Conservation (phyloP, 2,113 vertebrate genomes). For the Opisthocomus hoazin region DNA sequence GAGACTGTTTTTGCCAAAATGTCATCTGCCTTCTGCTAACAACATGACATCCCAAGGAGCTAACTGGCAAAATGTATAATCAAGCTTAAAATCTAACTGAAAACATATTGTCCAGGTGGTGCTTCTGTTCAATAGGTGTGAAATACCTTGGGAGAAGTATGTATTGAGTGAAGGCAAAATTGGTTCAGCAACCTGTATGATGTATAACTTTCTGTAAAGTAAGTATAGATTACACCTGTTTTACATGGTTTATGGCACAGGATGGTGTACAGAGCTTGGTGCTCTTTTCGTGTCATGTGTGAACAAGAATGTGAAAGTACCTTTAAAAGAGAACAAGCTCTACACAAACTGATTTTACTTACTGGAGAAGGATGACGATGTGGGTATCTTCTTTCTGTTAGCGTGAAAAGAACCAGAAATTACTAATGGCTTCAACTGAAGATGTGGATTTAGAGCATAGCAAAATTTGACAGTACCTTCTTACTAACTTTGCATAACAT, state of each 20-base stretch:
- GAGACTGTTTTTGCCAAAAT: not conserved
- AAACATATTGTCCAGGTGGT: not conserved
- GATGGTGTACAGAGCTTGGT: not conserved
- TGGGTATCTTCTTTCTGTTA: not conserved
- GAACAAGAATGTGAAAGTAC: too few species aligned
- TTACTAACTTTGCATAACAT: not conserved
- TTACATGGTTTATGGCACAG: not conserved
- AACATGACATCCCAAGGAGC: not conserved
- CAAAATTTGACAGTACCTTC: not conserved
- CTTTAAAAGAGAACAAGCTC: not conserved
- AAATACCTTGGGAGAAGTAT: not conserved
- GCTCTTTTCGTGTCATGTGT: not conserved
- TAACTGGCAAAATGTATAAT: not conserved
- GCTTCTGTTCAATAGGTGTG: not conserved
- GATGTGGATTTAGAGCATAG: not conserved
- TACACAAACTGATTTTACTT: not conserved
- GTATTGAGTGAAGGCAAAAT: not conserved
- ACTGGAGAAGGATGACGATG: fast-evolving
- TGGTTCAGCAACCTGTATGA: not conserved
- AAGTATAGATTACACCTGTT: not conserved
- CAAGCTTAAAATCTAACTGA: not conserved
- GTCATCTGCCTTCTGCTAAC: not conserved
- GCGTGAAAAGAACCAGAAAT: not conserved
- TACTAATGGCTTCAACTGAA: not conserved
- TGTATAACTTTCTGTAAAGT: not conserved